A percentile compares a stretch with the other conserved stretches of the same genome.
Evolutionary conservation across 2,113 vertebrate species (phyloP).

Genomic region (Xiphorhynchus elegans): DNA sequence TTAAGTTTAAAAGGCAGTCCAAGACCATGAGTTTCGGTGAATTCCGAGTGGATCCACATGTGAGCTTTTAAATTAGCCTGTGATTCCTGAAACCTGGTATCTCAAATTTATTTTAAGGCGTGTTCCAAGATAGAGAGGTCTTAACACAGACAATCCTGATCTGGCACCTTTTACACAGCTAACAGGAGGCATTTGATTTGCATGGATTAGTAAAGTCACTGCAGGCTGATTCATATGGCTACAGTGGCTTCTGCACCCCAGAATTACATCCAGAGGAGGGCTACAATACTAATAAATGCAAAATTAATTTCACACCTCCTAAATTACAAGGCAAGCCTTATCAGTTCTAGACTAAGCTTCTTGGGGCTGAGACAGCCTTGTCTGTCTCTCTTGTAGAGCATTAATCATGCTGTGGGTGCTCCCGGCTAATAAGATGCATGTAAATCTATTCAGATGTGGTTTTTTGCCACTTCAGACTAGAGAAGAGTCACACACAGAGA

Average conservation of each 20-base stretch:
- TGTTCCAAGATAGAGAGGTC: not conserved
- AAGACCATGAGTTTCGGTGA: not conserved
- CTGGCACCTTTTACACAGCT: not conserved
- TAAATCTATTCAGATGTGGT: conserved; percentile 38
- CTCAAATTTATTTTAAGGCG: not conserved
- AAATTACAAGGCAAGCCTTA: conserved; percentile 11
- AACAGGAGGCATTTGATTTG: not conserved
- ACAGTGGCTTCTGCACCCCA: not conserved
- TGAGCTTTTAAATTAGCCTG: not conserved
- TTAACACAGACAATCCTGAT: not conserved
- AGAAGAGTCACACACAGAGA: not conserved
- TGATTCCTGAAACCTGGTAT: not conserved
- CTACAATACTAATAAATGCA: not conserved
- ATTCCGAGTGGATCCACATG: not conserved
- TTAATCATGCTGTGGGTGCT: conserved; percentile 55
- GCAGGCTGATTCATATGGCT: not conserved
- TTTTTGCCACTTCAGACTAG: conserved; percentile 23
- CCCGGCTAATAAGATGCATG: not conserved
- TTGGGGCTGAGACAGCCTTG: not conserved
- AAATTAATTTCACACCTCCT: conserved; percentile 46
- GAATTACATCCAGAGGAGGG: not conserved
- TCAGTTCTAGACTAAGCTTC: conserved; percentile 1
- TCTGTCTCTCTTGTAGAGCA: not conserved
- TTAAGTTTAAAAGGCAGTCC: not conserved
- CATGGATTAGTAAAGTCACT: not conserved